Percentiles rank a stretch among this genome's conserved stretches.
Conservation (phyloP, 2,888 invertebrate species). For the Drosophila mettleri region DNA sequence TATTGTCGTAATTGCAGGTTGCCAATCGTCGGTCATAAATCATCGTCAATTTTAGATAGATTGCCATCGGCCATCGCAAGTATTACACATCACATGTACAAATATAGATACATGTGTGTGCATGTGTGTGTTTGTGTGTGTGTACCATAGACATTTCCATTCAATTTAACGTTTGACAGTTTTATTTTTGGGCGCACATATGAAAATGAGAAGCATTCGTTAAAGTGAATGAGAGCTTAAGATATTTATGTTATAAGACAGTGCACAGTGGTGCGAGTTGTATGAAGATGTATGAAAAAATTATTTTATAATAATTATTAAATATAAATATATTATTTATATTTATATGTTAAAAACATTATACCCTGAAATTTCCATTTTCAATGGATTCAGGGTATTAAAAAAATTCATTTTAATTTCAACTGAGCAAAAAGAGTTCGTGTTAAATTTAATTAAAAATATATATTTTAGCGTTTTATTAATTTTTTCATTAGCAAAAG, state of each 20-base stretch:
- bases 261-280: conserved; percentile 19
- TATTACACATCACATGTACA: conserved; percentile 26
- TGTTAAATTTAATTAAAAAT: too few relatives aligned
- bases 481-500: too few relatives aligned
- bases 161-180: conserved; percentile 51
- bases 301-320: too few relatives aligned
- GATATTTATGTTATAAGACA: conserved; percentile 1
- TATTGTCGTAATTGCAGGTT: conserved; percentile 73
- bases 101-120: neutral
- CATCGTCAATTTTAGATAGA: conserved; percentile 66
- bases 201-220: conserved; percentile 24
- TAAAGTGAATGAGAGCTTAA: conserved; percentile 5
- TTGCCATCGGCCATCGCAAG: conserved; percentile 52
- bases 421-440: too few relatives aligned
- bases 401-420: too few relatives aligned
- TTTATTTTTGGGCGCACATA: conserved; percentile 60
- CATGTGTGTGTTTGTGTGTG: neutral
- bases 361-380: too few relatives aligned
- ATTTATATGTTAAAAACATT: too few relatives aligned
- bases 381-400: too few relatives aligned
- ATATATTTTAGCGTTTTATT: too few relatives aligned
- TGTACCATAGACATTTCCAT: conserved; percentile 10
- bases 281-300: neutral
- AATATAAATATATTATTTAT: too few relatives aligned
- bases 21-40: conserved; percentile 71